Evolutionary conservation across 2,888 invertebrate genomes (phyloP).

Genomic region (Coleophora deauratella): DNA sequence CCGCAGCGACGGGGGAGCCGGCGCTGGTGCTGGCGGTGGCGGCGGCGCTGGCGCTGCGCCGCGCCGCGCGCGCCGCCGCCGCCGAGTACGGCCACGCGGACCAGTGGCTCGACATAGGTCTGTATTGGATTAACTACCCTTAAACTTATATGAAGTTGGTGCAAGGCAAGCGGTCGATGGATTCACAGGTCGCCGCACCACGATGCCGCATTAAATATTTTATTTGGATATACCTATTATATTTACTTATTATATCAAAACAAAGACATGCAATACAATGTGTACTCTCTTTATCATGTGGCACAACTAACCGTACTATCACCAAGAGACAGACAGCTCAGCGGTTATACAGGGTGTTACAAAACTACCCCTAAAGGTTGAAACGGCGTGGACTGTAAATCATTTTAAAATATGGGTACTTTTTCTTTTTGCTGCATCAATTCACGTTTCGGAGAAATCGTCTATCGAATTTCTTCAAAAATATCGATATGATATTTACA

Average conservation of each 20-base stretch:
- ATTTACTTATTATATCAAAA: not conserved
- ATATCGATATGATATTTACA: too few relatives aligned
- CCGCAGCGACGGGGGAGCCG: not conserved
- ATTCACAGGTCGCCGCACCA: too few relatives aligned
- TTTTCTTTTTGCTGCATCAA: too few relatives aligned
- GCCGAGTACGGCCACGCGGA: not conserved
- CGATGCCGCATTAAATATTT: not conserved
- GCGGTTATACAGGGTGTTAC: too few relatives aligned
- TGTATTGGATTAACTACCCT: not conserved
- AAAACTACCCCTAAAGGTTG: too few relatives aligned
- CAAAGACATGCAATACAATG: not conserved
- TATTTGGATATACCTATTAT: not conserved
- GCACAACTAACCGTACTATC: too few relatives aligned
- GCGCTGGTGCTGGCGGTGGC: not conserved
- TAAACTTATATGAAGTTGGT: not conserved
- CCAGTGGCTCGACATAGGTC: not conserved
- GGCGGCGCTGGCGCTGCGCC: not conserved
- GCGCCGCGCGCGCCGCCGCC: not conserved
- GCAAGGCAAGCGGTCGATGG: not conserved
- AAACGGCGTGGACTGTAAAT: too few relatives aligned
- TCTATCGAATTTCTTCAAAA: too few relatives aligned
- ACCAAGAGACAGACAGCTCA: too few relatives aligned
- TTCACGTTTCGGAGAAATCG: too few relatives aligned
- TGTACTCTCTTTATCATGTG: too few relatives aligned
- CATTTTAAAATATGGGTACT: too few relatives aligned